A percentile compares a stretch with the other conserved stretches of the same genome.
phyloP scores from a whole-genome alignment of 2,797 vertebrate species.

The Aphelocoma californica region DNA sequence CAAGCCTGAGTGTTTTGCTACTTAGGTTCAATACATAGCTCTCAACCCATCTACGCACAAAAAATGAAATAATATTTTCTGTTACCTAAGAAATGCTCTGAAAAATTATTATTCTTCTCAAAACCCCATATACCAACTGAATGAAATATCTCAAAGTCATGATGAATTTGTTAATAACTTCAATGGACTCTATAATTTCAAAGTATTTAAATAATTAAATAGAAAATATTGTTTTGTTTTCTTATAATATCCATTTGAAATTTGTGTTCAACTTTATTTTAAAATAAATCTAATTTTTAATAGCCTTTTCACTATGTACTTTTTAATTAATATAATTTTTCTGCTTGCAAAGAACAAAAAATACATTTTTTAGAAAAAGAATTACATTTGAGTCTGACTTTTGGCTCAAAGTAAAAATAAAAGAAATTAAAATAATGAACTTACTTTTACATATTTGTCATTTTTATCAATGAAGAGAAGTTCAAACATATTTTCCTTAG shows the following conservation, averaged over 20 bases:
- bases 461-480: neutral
- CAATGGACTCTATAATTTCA: neutral
- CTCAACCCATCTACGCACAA: neutral
- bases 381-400: neutral
- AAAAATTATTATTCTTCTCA: neutral
- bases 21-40: neutral
- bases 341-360: neutral
- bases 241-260: neutral
- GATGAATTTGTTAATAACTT: neutral
- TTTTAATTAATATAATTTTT: neutral
- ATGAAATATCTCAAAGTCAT: neutral
- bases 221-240: neutral
- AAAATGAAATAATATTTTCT: neutral
- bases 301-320: neutral
- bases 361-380: accelerated
- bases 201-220: neutral
- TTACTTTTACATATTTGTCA: neutral
- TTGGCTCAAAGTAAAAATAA: neutral
- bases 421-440: neutral
- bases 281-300: neutral
- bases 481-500: neutral
- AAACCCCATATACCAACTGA: neutral
- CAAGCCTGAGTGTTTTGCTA: neutral
- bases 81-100: neutral
- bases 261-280: neutral